Conservation (phyloP, 2,797 vertebrate genomes). For the Cottoperca gobio region DNA sequence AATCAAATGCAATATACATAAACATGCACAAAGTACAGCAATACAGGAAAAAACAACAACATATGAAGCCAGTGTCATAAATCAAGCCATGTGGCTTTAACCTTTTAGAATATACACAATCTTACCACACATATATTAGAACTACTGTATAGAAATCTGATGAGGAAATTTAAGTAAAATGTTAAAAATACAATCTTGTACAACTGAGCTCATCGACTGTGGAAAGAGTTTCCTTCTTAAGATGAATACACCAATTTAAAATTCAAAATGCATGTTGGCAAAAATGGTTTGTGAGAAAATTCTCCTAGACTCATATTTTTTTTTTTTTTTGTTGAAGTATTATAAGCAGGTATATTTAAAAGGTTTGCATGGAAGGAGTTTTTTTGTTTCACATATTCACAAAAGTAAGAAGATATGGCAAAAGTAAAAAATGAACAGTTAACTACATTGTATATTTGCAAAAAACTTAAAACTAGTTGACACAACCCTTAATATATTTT, state of each 20-base stretch:
- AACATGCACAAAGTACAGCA: conserved; percentile 81
- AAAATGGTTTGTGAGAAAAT: conserved; percentile 36
- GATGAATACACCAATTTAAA: conserved; percentile 51
- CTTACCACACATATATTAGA: conserved; percentile 81
- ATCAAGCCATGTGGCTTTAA: conserved; percentile 71
- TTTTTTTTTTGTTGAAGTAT: not conserved
- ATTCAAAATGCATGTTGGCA: conserved; percentile 54
- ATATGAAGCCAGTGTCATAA: conserved; percentile 79
- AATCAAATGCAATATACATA: conserved; percentile 78
- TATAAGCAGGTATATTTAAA: conserved; percentile 5
- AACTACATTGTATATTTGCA: conserved; percentile 17
- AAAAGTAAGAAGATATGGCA: conserved; percentile 40
- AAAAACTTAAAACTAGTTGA: conserved; percentile 28
- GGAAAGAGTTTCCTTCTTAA: conserved; percentile 47
- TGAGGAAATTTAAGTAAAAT: conserved; percentile 61
- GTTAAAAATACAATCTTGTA: conserved; percentile 84
- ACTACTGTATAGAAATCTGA: conserved; percentile 71
- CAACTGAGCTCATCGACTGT: conserved; percentile 59
- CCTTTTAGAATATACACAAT: conserved; percentile 76
- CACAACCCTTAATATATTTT: conserved; percentile 26
- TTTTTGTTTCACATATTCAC: conserved; percentile 25
- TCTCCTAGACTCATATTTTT: not conserved
- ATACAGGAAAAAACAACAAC: conserved; percentile 67
- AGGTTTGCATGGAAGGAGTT: conserved; percentile 16
- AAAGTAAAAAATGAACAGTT: conserved; percentile 23